phyloP scores from a whole-genome alignment of 1,140 invertebrate species.

The Penaeus chinensis region DNA sequence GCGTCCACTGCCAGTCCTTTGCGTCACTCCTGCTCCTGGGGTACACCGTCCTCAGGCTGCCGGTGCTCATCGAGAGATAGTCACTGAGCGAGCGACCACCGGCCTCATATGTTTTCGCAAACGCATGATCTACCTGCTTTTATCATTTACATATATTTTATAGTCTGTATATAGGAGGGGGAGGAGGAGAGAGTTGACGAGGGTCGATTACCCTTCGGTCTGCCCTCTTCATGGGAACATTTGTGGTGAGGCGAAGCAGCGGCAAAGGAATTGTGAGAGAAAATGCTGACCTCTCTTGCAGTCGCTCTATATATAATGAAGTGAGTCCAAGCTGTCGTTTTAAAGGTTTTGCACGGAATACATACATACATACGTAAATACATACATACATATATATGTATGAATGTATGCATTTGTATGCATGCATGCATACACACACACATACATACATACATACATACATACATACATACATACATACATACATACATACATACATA shows the following conservation, averaged over 20 bases:
- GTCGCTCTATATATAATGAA: background rate
- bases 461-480: background rate
- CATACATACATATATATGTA: background rate
- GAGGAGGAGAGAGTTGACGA: background rate
- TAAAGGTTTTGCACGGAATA: background rate
- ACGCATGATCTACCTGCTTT: background rate
- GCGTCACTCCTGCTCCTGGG: constrained; percentile 23
- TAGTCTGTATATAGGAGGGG: background rate
- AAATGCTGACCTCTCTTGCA: background rate
- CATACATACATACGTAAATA: background rate
- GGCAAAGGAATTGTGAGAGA: background rate
- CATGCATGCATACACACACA: background rate
- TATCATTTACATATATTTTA: background rate
- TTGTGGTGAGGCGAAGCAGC: background rate
- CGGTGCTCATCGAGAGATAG: constrained; percentile 38
- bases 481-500: background rate
- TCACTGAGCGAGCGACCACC: background rate
- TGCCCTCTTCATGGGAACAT: background rate
- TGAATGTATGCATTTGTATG: background rate
- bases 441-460: background rate
- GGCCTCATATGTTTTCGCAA: background rate
- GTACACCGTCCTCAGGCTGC: constrained; percentile 15
- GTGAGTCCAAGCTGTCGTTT: background rate
- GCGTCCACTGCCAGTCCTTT: constrained; percentile 54
- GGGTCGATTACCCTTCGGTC: background rate